A percentile compares a stretch with the other conserved stretches of the same genome.
Evolutionary conservation across 2,797 vertebrate species (phyloP).

Genomic region (Rhodeus uyekii): DNA sequence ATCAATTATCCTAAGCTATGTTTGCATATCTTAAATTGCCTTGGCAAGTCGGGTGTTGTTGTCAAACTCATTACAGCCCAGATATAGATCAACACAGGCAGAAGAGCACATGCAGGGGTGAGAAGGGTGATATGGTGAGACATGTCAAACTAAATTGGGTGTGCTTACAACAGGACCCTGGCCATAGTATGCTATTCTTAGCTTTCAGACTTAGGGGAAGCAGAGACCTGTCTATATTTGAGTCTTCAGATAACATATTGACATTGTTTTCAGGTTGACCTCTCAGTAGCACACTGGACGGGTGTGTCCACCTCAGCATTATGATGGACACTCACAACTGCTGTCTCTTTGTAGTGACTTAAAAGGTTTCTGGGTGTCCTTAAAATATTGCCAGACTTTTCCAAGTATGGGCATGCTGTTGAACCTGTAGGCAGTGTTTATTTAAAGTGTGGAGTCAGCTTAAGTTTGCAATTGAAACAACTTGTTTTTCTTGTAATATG

Average conservation of each 20-base stretch:
- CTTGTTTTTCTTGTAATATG: conserved; percentile 7
- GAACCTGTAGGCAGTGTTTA: conserved; percentile 18
- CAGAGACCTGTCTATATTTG: conserved; percentile 75
- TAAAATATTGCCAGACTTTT: conserved; percentile 48
- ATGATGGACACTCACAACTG: conserved; percentile 83
- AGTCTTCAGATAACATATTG: conserved; percentile 77
- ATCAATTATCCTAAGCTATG: background rate
- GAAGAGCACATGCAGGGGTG: conserved; percentile 66
- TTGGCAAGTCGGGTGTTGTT: conserved; percentile 28
- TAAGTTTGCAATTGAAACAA: background rate
- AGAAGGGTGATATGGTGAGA: conserved; percentile 62
- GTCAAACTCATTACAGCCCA: conserved; percentile 37
- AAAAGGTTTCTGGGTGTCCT: conserved; percentile 54
- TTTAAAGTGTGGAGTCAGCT: background rate
- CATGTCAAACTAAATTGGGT: conserved; percentile 65
- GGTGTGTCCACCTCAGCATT: conserved; percentile 41
- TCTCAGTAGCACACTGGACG: conserved; percentile 63
- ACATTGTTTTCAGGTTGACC: conserved; percentile 72
- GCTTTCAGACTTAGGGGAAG: conserved; percentile 75
- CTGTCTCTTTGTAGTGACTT: conserved; percentile 60
- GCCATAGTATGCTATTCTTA: conserved; percentile 76
- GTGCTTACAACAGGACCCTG: conserved; percentile 53
- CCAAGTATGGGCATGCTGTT: conserved; percentile 29
- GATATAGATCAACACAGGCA: conserved; percentile 57
- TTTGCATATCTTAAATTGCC: conserved; percentile 5